Base-by-base conservation (phyloP, 1,140 invertebrate species). In the Pseudomyrmex pallidus region DNA sequence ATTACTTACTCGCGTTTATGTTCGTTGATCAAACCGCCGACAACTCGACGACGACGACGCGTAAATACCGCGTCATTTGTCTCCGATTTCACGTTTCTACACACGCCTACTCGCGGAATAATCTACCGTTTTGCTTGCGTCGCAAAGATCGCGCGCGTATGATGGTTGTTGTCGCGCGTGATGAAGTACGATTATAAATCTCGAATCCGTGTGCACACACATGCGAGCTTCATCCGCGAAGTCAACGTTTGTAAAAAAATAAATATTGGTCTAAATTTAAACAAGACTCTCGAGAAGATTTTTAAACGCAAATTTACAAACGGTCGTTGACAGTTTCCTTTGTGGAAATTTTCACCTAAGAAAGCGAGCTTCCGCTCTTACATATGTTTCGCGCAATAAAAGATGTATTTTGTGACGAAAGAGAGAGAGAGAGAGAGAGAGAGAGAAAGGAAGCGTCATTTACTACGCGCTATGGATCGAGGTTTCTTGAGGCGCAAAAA, bases 51-150 rank as follows among this genome's bases (percentile, higher is more conserved):
- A 35, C 35, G 35, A 35, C 35, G 35, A 68, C 56, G 84, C 64
- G 50, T 63, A 48, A 84, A 77, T 82, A 80, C 74, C 74, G 48
- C 17, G 25, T 50, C 77, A 52, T 83, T 86, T 78, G 80, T 87
- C 86, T 87, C 80, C 22, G 80, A 59, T 87, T 87, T 87, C 80
- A 52, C 5, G 20, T 62, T n/a, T n/a, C 25, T 25, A 4, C 20
- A 61, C 61, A 48, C 56, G 48, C 83, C 73, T 50, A 80, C 66
- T 57, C 44, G 35, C 56, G 17, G 15, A 48, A 57, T 57, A n/a
- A 35, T 70, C 52, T 57, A 25, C 15, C 48, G 64, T 78, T 78
- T 68, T 35, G 13, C 13, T 78, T 46, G 62, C 74, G 63, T 56
- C 52, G 35, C 46, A 52, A 62, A 35, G 3, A 44, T 73, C 57